Evolutionary conservation across 1,140 invertebrate species (phyloP).

Genomic region (Zaprionus lachaisei): DNA sequence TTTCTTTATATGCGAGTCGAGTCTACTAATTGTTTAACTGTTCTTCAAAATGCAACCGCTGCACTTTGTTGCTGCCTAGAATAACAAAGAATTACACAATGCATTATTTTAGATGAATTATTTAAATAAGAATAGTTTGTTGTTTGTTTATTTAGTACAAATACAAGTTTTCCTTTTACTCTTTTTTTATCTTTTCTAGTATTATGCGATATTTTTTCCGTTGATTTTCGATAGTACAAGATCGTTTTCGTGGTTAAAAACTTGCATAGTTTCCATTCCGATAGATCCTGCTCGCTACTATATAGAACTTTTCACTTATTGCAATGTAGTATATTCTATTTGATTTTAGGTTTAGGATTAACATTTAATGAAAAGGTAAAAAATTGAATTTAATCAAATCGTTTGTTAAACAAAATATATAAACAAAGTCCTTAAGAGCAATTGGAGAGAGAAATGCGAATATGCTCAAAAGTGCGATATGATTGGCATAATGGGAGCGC

Average conservation of each 20-base stretch:
- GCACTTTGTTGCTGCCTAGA: conserved; percentile 34
- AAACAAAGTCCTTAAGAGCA: conserved; percentile 24
- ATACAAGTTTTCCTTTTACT: conserved; percentile 16
- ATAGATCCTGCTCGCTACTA: conserved; percentile 17
- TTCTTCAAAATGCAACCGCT: conserved; percentile 41
- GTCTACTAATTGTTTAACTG: conserved; percentile 26
- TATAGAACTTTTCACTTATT: conserved; percentile 25
- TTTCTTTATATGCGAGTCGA: not conserved
- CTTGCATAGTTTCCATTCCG: conserved; percentile 21
- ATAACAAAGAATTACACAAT: conserved; percentile 40
- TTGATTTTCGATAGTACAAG: not conserved
- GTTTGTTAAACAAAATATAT: conserved; percentile 6
- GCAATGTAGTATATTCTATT: conserved; percentile 12
- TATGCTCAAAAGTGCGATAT: conserved; percentile 43
- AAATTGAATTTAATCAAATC: conserved; percentile 29
- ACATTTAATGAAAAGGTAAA: conserved; percentile 19
- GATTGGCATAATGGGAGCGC: conserved; percentile 46
- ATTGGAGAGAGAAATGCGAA: conserved; percentile 20
- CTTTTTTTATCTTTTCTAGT: conserved; percentile 11
- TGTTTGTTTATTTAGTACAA: conserved; percentile 37
- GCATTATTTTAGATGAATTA: conserved; percentile 27
- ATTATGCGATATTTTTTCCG: not conserved
- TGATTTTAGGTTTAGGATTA: conserved; percentile 9
- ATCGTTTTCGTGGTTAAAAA: not conserved
- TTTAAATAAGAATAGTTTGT: conserved; percentile 33